Base-by-base conservation (phyloP, 2,888 invertebrate species). In the Meloe dianella region DNA sequence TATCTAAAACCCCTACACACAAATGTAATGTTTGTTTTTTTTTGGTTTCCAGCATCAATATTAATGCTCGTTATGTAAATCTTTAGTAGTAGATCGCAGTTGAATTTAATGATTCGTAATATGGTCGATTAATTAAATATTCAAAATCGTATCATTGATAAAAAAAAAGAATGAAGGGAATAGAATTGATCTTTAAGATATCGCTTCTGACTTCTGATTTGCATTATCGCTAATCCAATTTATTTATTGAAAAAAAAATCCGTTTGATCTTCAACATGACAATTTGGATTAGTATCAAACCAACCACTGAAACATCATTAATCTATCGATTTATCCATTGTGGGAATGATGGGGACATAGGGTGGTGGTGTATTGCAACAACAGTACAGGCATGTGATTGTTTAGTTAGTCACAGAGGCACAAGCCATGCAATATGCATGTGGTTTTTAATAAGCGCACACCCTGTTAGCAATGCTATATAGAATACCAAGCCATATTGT, bases 381-480 rank as follows among this genome's bases (percentile, higher is more conserved):
- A 41, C 24, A 65, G 64, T 64, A 58, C 54, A 63, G 61, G 68
- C 69, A 68, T 69, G 71, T 67, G 74, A 73, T 74, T 73, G 73
- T 74, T 76, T 75, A 73, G 74, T 75, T 70, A 71, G 71, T 69
- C 71, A 71, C 72, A 69, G 64, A 65, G 67, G 67, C 67, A 68
- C 71, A 67, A 71, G 71, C 71, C 78, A 77, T 78, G 79, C 77
- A 79, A 78, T 77, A 78, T 79, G 79, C 78, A 79, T 78, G 78
- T 73, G 78, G 78, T 79, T 79, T 79, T 79, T 79, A 79, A 79
- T 79, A 79, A 79, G 78, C 47, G 47, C 78, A 71, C 70, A 71
- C 74, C 75, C 71, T 66, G 64, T 67, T 65, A 61, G 68, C 65
- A 56, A 59, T 61, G 20, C 47, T 20, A 47, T 47, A 47, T 14